Evolutionary conservation across 2,797 vertebrate genomes (phyloP), one percentile per base, ranked within the genome.

Genomic region (Cygnus olor): DNA sequence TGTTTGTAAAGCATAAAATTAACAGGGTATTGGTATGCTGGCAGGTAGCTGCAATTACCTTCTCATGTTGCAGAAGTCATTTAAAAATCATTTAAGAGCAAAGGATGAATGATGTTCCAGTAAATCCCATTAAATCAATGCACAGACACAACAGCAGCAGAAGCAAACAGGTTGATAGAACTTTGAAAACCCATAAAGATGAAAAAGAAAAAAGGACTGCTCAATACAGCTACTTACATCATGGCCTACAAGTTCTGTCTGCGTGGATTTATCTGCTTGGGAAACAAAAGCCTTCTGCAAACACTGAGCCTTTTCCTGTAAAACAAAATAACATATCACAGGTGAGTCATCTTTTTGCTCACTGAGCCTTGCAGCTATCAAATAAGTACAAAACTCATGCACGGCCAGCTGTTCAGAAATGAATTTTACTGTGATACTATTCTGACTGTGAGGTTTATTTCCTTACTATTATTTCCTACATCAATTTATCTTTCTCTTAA

Each of bases 221-320:
- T 95, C 72, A 38, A 95, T 80, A 95, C 77, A 97, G 91, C 44
- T 98, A 98, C 99, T 99, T 98, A 99, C 99, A 98, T 99, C 99
- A 93, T 98, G 98, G 96, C 98, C 98, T 94, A 97, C 77, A 76
- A 98, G 98, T 93, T 99, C 99, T 58, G 99, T 99, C 98, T 99
- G 99, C 2, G 99, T 99, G 94, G 98, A 98, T 97, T 98, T 99
- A 98, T 99, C 99, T 97, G 98, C 98, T 98, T 98, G 98, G 97
- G 98, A 98, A 98, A 98, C 96, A 96, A 98, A 98, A 93, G 98
- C 95, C 98, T 98, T 99, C 98, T 98, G 98, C 94, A 98, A 98
- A 97, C 98, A 98, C 95, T 97, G 98, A 94, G 98, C 98, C 96
- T 98, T 98, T 93, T 99, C 99, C 99, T 99, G 98, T 70, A 98